Base-by-base conservation (phyloP, 2,113 vertebrate genomes). In the Todiramphus chloris region DNA sequence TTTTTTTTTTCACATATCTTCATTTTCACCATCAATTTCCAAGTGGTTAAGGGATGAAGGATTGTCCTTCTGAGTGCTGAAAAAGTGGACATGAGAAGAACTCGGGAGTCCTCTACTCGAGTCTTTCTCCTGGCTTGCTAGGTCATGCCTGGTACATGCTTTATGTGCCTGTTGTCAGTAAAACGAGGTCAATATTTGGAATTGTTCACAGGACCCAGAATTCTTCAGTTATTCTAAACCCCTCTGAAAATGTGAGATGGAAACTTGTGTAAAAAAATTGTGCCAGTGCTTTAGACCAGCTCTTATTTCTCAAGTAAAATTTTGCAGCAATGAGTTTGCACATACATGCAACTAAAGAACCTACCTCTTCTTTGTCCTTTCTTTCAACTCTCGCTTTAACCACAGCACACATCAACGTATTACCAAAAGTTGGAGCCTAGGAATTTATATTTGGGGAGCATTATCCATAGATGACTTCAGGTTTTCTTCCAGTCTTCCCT, bases 401-500 rank as follows among this genome's bases (percentile, higher is more conserved):
- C 94, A 79, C 91, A 92, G 90, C 89, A 63, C 66, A 93, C 89
- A 95, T 94, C 85, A 91, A 93, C 89, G 89, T 82, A 16, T 33
- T 55, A 89, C 70, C 77, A 77, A 74, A 89, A 87, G 66, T 9
- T 30, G 33, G 66, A 91, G 73, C 0, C 0, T 27, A 93, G 66
- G 81, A 95, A 92, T 89, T 91, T 11, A 3, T 79, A 44, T 70
- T 92, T 76, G 83, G 86, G 67, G 87, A 85, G 70, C 41, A 2
- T 82, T 92, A 82, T 91, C 87, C 74, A 13, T 89, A 66, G 70
- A 91, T 91, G 91, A 96, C 83, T 91, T 94, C 58, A 81, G 83
- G 67, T 85, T 95, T 95, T 90, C 31, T 96, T 92, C 83, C 76
- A 83, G 44, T 69, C 86, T 92, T 92, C 70, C 91, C 81, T 89